These are phyloP conservation scores for Sycophila texana DNA, from an alignment of 2,888 invertebrate species.

Conservation along the genomic window DNA sequence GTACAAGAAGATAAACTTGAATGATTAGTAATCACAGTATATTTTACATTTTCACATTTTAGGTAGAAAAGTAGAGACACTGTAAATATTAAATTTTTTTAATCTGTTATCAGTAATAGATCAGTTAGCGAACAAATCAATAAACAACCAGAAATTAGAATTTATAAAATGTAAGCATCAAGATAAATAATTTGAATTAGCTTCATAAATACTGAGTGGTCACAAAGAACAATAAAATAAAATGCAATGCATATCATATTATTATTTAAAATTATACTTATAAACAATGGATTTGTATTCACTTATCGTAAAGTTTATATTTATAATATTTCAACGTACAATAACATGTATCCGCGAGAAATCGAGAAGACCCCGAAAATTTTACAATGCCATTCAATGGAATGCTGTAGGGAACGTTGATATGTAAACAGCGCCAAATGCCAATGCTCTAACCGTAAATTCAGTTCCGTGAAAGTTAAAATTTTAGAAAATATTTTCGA, in stretches of 20 bases:
- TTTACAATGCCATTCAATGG: not conserved
- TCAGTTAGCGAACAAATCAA: too few relatives aligned
- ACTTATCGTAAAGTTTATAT: not conserved
- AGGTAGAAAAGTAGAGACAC: too few relatives aligned
- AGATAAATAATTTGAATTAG: too few relatives aligned
- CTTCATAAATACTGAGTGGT: not conserved
- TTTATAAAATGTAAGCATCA: too few relatives aligned
- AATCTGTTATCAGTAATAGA: too few relatives aligned
- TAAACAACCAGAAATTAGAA: too few relatives aligned
- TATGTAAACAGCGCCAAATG: conserved; percentile 3
- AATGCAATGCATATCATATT: not conserved
- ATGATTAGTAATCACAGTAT: too few relatives aligned
- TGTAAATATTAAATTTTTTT: too few relatives aligned
- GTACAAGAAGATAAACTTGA: too few relatives aligned
- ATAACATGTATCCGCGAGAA: conserved; percentile 10
- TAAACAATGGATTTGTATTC: not conserved
- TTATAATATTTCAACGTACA: not conserved
- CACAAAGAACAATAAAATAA: not conserved
- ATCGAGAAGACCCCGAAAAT: conserved; percentile 28
- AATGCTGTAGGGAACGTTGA: not conserved
- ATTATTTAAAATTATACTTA: not conserved
- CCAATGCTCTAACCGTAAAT: conserved; percentile 18
- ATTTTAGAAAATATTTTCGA: not conserved
- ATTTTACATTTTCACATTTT: too few relatives aligned
- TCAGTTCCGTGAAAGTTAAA: not conserved